Base-by-base conservation (phyloP, 2,888 invertebrate species). In the Agrotis clavis region DNA sequence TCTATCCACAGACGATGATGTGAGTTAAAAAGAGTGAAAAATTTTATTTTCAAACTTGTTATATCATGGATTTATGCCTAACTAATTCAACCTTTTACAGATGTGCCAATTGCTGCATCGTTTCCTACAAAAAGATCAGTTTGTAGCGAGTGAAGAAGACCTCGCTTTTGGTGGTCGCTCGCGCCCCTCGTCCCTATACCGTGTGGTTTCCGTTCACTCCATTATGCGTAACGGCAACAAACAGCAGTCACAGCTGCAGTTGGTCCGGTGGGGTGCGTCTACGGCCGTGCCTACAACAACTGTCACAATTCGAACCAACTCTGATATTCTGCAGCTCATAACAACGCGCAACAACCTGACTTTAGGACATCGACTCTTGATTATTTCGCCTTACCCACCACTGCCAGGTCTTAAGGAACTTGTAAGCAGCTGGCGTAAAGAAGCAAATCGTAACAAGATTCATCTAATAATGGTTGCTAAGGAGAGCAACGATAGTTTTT, bases 321-420 rank as follows among this genome's bases (percentile, higher is more conserved):
- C 76, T 18, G 90, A 90, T 41, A 71, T 88, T 2, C 35, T 74
- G 41, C 68, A 77, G 5, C 71, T 90, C 11, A 81, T 25, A 4
- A 66, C 79, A 9, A 80, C 83, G 7, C 83, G 79, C 9, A 76
- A 70, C 53, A 76, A 65, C 45, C 64, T 87, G 6, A 16, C 73
- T 13, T 1, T 69, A 48, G 71, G 74, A 16, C 86, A 81, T 53
- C 79, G 80, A 13, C 83, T 90, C 4, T 65, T 86, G 1, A 71
- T 90, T 16, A 51, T 89, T 41, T 45, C 89, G 1, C 63, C 80
- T 14, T 84, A 89, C 21, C 89, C 88, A 18, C 53, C 85, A 13
- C 74, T 84, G 5, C 18, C 73, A 18, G 86, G 86, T 4, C 81
- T 89, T 13, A 87, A 79, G 21, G 75, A 84, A 19, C 75, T 89